Percentiles rank a stretch among this genome's conserved stretches.
Evolutionary conservation across 2,888 invertebrate genomes (phyloP).

Genomic region (Hololepta plana): DNA sequence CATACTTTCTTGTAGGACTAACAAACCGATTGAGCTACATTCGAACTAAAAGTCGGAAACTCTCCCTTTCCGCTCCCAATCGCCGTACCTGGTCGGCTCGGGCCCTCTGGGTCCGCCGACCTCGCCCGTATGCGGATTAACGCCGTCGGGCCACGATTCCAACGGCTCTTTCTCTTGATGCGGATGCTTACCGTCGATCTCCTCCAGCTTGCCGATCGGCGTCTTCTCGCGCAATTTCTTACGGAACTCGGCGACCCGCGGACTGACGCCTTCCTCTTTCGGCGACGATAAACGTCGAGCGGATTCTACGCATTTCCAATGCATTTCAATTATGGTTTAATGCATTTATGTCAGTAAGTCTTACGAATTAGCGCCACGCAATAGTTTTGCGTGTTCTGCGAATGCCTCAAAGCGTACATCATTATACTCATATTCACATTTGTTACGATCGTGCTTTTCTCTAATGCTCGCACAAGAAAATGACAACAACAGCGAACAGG

Average conservation of each 20-base stretch:
- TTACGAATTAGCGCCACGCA: conserved; percentile 1
- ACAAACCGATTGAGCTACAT: too few relatives aligned
- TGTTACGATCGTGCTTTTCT: too few relatives aligned
- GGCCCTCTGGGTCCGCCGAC: conserved; percentile 89
- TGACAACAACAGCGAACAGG: too few relatives aligned
- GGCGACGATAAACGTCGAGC: conserved; percentile 11
- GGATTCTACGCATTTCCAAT: conserved; percentile 7
- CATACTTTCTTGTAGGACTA: too few relatives aligned
- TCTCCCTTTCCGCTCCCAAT: conserved; percentile 98
- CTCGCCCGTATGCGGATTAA: conserved; percentile 88
- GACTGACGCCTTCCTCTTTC: conserved; percentile 25
- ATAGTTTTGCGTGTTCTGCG: conserved; percentile 1
- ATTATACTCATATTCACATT: conserved; percentile 24
- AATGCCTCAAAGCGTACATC: conserved; percentile 21
- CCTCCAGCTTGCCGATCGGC: conserved; percentile 56
- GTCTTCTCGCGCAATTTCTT: conserved; percentile 51
- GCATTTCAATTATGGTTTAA: conserved; percentile 3
- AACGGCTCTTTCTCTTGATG: conserved; percentile 66
- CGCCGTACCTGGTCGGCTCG: conserved; percentile 97
- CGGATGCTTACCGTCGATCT: conserved; percentile 50
- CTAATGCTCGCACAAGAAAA: too few relatives aligned
- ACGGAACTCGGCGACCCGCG: conserved; percentile 47
- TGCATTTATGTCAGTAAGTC: conserved; percentile 3
- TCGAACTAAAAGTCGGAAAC: conserved; percentile 78
- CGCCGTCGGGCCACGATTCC: conserved; percentile 67